Evolutionary conservation across 2,888 invertebrate genomes (phyloP), one percentile per base, ranked within the genome.

Genomic region (Halictus quadricinctus): DNA sequence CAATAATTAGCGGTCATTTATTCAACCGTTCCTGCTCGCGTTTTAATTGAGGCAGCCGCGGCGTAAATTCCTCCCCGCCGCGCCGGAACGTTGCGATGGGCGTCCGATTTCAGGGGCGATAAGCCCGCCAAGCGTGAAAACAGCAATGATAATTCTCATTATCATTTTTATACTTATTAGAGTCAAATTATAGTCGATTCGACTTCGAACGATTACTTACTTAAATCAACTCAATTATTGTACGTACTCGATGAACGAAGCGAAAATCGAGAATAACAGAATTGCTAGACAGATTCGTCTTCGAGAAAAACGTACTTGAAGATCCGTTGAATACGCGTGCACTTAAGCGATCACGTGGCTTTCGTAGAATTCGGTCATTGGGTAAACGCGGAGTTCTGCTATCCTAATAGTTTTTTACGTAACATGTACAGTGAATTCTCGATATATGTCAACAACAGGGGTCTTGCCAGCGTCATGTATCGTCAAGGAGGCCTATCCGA

Each of bases 1-100:
- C 54, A 76, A 82, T 84, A 78, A 78, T 84, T 83, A 78, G 60
- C 74, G 50, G 64, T 15, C 64, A 58, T 84, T 75, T 79, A 78
- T 83, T 75, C 66, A 29, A 76, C 60, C 43, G n/a, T 64, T 21
- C 12, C 72, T 18, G 21, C n/a, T 46, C 29, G 43, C n/a, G 70
- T 77, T 84, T 85, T 77, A 80, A 80, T 80, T 69, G 58, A 64
- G 50, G 50, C n/a, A n/a, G 36, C 46, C 46, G 43, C 43, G 41
- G 76, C 46, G 46, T 54, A 77, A 74, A 70, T 84, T 72, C 48
- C 46, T 18, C 13, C 60, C 25, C n/a, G 13, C 60, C 60, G 43
- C 29, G 48, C 12, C 18, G 74, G 29, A 29, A 43, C 50, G 50
- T 3, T 5, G 5, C 69, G 66, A 60, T 5, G 46, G 43, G 41